Evolutionary conservation across 2,113 vertebrate genomes (phyloP).

Genomic region (Eudyptes chrysolophus): DNA sequence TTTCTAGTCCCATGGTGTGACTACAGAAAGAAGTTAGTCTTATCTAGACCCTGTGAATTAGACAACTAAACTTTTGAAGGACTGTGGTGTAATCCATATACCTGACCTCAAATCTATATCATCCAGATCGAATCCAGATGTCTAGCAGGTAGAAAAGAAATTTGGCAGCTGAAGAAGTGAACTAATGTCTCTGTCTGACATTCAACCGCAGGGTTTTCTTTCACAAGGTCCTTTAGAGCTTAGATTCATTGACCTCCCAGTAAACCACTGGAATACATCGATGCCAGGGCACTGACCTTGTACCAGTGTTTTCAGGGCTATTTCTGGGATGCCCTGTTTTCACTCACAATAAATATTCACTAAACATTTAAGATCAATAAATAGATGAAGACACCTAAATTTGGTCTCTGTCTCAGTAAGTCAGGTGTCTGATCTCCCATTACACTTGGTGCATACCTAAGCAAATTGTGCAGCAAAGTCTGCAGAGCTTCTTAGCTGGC

Average conservation of each 20-base stretch:
- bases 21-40: not conserved
- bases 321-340: not conserved
- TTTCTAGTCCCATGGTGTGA: not conserved
- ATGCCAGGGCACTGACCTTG: not conserved
- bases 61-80: not conserved
- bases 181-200: not conserved
- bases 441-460: not conserved
- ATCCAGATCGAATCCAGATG: not conserved
- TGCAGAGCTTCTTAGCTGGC: not conserved
- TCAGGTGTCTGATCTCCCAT: not conserved
- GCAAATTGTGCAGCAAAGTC: not conserved
- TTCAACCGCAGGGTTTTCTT: not conserved
- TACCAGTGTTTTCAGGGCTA: not conserved
- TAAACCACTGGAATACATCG: not conserved
- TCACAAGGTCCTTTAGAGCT: not conserved
- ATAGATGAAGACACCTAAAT: not conserved
- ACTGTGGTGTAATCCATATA: not conserved
- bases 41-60: not conserved
- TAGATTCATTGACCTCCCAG: not conserved
- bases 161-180: not conserved
- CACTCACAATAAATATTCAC: not conserved
- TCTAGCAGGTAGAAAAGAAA: not conserved
- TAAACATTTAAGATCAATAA: not conserved
- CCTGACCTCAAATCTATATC: not conserved
- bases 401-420: not conserved